phyloP scores from a whole-genome alignment of 1,140 invertebrate species.

The Cheumatopsyche charites region DNA sequence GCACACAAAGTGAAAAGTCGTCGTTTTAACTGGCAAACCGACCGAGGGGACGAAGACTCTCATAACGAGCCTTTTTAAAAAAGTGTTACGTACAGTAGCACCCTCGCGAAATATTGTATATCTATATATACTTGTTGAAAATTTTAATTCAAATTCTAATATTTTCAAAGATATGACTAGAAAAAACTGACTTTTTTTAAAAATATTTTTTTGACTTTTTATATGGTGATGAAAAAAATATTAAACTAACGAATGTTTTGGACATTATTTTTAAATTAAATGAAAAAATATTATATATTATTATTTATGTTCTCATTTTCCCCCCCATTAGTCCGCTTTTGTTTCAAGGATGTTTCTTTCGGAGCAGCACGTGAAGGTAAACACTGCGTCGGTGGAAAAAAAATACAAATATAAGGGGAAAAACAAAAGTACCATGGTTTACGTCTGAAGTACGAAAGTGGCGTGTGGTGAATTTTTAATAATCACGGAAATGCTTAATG shows the following conservation, averaged over 20 bases:
- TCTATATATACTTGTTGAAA: too few relatives aligned
- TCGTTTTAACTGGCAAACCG: conserved; percentile 46
- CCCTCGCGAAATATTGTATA: not conserved
- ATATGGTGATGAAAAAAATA: too few relatives aligned
- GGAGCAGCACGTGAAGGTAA: conserved; percentile 42
- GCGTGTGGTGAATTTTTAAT: conserved; percentile 50
- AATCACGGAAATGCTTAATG: conserved; percentile 48
- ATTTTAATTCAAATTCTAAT: too few relatives aligned
- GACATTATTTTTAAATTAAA: too few relatives aligned
- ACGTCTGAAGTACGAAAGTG: conserved; percentile 43
- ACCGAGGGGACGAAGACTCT: conserved; percentile 34
- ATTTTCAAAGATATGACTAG: too few relatives aligned
- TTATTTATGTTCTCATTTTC: not conserved
- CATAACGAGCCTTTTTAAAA: conserved; percentile 46
- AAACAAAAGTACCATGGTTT: conserved; percentile 37
- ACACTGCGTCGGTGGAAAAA: conserved; percentile 43
- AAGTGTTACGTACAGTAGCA: conserved; percentile 35
- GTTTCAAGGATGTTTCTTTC: conserved; percentile 49
- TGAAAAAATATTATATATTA: too few relatives aligned
- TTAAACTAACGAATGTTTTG: too few relatives aligned
- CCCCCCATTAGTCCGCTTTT: conserved; percentile 47
- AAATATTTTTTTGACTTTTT: too few relatives aligned
- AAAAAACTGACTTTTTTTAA: too few relatives aligned
- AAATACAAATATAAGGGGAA: conserved; percentile 39
- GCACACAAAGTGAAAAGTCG: conserved; percentile 49